Conservation (phyloP, 2,797 vertebrate species). For the Enteromius unitaeniatus region DNA sequence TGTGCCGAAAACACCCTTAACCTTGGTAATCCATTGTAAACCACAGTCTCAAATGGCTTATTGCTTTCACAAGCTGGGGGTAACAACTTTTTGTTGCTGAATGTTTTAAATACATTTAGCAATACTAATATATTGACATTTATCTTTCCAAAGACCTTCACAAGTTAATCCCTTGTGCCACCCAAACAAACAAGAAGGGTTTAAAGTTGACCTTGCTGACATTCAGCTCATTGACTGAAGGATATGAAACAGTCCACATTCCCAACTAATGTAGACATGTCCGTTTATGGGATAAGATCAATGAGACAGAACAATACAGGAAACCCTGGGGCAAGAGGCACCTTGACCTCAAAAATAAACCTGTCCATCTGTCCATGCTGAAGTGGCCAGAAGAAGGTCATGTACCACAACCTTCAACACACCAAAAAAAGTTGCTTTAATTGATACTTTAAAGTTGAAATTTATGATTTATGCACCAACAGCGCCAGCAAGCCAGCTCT, state of each 20-base stretch:
- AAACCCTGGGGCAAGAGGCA: constrained; percentile 12
- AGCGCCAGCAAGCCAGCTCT: background rate
- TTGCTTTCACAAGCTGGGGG: background rate
- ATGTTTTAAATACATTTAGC: background rate
- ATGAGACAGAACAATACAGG: constrained; percentile 30
- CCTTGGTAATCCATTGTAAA: background rate
- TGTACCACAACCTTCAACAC: background rate
- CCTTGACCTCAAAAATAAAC: constrained; percentile 43
- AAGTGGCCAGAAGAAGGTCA: background rate
- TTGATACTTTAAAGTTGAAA: background rate
- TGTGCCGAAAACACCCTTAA: background rate
- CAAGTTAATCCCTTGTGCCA: constrained; percentile 28
- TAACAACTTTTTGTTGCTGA: background rate
- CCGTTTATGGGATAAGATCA: constrained; percentile 14
- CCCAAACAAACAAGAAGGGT: constrained; percentile 30
- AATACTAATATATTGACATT: no score
- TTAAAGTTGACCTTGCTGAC: constrained; percentile 41
- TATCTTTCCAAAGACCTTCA: background rate
- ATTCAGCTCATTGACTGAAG: background rate
- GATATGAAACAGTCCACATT: constrained; percentile 36
- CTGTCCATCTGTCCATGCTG: constrained; percentile 24
- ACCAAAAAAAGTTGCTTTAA: background rate
- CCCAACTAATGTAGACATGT: constrained; percentile 31
- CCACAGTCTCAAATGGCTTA: background rate
- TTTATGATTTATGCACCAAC: background rate